Conservation (phyloP, 2,888 invertebrate genomes). For the Caenorhabditis uteleia region DNA sequence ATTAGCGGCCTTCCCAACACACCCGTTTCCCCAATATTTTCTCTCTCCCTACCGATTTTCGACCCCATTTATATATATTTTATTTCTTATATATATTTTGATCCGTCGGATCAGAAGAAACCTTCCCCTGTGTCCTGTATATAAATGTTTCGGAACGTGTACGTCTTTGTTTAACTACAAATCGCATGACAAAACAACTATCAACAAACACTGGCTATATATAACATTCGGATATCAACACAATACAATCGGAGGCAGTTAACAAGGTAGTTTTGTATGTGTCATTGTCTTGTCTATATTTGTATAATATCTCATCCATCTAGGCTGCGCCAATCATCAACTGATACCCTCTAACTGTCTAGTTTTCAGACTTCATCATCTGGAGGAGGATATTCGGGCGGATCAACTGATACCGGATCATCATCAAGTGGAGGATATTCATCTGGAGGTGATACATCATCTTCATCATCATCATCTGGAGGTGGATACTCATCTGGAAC, state of each 20-base stretch:
- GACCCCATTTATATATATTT: not conserved
- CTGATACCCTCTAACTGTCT: too few relatives aligned
- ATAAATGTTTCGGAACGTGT: conserved; percentile 41
- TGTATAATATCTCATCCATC: not conserved
- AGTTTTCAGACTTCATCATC: too few relatives aligned
- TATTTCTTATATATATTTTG: not conserved
- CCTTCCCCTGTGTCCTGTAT: conserved; percentile 31
- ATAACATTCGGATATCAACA: too few relatives aligned
- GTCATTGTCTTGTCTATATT: not conserved
- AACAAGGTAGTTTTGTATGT: too few relatives aligned
- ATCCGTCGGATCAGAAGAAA: not conserved
- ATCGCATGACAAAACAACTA: conserved; percentile 17
- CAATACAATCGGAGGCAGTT: too few relatives aligned
- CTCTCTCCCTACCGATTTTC: not conserved
- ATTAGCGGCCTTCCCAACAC: not conserved
- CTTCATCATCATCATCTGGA: conserved; percentile 12
- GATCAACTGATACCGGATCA: not conserved
- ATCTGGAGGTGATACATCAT: conserved; percentile 12
- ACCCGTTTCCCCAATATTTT: not conserved
- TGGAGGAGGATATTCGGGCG: not conserved
- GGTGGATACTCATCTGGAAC: conserved; percentile 18
- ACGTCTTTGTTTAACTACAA: conserved; percentile 24
- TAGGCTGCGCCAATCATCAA: too few relatives aligned
- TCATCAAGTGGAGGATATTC: conserved; percentile 8
- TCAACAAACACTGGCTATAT: too few relatives aligned